Evolutionary conservation across 2,888 invertebrate species (phyloP).

Genomic region (Busseola fusca): DNA sequence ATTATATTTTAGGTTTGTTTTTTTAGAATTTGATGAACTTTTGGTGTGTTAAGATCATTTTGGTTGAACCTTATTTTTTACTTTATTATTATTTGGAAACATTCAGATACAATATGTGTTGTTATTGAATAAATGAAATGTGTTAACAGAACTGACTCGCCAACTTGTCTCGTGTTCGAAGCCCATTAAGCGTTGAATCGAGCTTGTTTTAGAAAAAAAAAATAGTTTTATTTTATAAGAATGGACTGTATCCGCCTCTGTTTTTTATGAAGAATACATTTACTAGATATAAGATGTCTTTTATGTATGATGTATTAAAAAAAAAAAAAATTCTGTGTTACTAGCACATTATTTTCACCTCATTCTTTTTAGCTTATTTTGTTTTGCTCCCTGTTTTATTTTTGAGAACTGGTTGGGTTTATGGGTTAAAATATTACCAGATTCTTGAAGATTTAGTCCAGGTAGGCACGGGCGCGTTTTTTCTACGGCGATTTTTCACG

Average conservation of each 20-base stretch:
- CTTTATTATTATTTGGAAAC: no score
- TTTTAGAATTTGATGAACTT: no score
- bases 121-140: no score
- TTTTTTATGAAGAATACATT: conserved; percentile 3
- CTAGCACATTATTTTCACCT: conserved; percentile 11
- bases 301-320: conserved; percentile 16
- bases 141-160: background rate
- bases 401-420: background rate
- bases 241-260: background rate
- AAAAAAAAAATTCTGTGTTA: no score
- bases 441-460: background rate
- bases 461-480: background rate
- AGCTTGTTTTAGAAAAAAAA: conserved; percentile 8
- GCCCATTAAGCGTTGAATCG: background rate
- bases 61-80: no score
- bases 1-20: no score
- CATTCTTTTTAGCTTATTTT: background rate
- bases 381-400: background rate
- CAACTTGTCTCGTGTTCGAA: background rate
- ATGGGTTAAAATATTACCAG: background rate
- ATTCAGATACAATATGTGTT: no score
- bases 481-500: background rate
- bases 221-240: background rate
- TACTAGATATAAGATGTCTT: background rate
- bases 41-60: no score